Evolutionary conservation across 2,888 invertebrate genomes (phyloP).

Genomic region (Caenorhabditis angaria): DNA sequence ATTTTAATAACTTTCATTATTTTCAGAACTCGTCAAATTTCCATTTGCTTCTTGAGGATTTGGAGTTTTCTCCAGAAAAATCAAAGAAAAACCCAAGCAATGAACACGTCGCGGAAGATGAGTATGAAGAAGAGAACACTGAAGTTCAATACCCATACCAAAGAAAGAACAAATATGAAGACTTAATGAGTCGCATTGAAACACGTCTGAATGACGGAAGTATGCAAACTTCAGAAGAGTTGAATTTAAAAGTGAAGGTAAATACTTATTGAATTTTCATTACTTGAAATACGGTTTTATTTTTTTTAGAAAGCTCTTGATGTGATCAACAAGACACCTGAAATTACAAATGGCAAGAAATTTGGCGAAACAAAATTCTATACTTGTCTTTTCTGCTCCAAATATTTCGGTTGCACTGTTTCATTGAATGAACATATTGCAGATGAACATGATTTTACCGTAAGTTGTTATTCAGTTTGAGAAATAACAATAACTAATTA

Average conservation of each 20-base stretch:
- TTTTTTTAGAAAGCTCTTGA: constrained; percentile 18
- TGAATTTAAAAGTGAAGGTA: constrained; percentile 15
- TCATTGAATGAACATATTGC: constrained; percentile 17
- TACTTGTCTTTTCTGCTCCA: constrained; percentile 30
- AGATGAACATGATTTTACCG: constrained; percentile 14
- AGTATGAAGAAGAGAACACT: constrained; percentile 25
- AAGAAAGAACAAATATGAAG: constrained; percentile 19
- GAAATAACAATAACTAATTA: not conserved
- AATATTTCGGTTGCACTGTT: constrained; percentile 11
- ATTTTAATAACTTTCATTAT: not conserved
- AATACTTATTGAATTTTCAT: not conserved
- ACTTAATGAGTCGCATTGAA: constrained; percentile 14
- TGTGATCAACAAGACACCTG: not conserved
- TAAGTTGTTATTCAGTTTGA: not conserved
- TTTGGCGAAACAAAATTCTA: constrained; percentile 5
- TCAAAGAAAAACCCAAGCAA: not conserved
- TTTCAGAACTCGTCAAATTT: constrained; percentile 4
- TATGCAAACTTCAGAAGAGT: not conserved
- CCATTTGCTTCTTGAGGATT: not conserved
- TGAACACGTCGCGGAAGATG: not conserved
- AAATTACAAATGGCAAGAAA: not conserved
- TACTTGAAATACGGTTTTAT: not conserved
- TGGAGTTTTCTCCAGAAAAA: not conserved
- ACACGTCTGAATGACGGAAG: constrained; percentile 10
- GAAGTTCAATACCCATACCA: constrained; percentile 37